phyloP scores from a whole-genome alignment of 2,113 vertebrate species.

The Pygoscelis antarcticus region DNA sequence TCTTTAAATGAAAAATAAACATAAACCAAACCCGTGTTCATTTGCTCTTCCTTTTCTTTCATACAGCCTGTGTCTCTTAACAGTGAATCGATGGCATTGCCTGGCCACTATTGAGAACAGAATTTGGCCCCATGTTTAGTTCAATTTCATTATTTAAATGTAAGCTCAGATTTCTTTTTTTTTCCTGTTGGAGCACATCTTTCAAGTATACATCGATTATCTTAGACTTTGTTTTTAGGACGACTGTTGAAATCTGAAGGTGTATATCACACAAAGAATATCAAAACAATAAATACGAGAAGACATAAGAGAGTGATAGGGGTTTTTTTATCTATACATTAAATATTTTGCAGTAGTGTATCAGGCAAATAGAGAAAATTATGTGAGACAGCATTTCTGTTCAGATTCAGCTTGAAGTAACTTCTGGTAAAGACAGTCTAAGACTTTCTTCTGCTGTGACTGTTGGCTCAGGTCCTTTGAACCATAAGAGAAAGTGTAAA shows the following conservation, averaged over 20 bases:
- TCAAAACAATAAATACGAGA: not conserved
- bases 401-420: not conserved
- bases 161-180: not conserved
- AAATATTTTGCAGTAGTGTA: not conserved
- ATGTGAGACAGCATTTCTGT: not conserved
- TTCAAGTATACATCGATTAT: not conserved
- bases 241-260: not conserved
- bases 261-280: not conserved
- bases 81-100: not conserved
- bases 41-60: not conserved
- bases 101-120: not conserved
- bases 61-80: not conserved
- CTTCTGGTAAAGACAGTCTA: not conserved
- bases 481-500: not conserved
- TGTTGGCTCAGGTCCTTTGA: not conserved
- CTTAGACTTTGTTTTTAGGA: not conserved
- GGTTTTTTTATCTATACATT: not conserved
- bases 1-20: not conserved
- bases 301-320: not conserved
- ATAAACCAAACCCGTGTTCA: not conserved
- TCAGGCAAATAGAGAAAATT: not conserved
- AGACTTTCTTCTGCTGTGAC: not conserved
- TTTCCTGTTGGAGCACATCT: not conserved
- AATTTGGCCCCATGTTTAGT: not conserved
- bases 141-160: not conserved